A percentile compares a stretch with the other conserved stretches of the same genome.
These are phyloP conservation scores for Pseudochromis fuscus DNA, from an alignment of 2,797 vertebrate species.

Conservation along the genomic window DNA sequence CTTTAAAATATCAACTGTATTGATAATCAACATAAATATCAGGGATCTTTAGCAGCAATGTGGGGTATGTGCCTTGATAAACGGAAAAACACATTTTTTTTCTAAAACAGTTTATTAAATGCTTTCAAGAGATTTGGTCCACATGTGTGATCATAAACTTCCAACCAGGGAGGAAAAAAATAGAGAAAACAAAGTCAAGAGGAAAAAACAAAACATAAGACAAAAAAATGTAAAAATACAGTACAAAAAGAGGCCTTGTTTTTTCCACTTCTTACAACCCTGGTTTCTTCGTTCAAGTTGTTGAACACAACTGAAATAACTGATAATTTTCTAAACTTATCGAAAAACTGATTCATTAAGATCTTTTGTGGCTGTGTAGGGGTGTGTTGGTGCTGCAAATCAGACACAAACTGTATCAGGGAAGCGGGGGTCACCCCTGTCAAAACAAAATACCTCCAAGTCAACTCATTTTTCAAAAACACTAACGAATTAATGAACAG, in stretches of 20 bases:
- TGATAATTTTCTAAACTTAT: conserved; percentile 41
- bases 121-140: conserved; percentile 89
- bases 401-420: conserved; percentile 29
- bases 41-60: background rate
- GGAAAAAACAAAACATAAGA: conserved; percentile 61
- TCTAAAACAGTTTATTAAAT: conserved; percentile 89
- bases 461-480: background rate
- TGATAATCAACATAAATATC: background rate
- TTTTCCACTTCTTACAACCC: conserved; percentile 74
- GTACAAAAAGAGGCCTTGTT: conserved; percentile 83
- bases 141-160: conserved; percentile 83
- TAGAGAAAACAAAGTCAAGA: conserved; percentile 73
- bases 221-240: conserved; percentile 82
- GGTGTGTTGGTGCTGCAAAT: conserved; percentile 34
- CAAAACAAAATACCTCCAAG: background rate
- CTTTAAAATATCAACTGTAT: background rate
- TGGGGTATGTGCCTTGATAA: background rate
- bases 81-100: conserved; percentile 34
- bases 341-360: conserved; percentile 47
- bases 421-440: background rate
- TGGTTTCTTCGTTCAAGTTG: conserved; percentile 72
- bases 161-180: conserved; percentile 83
- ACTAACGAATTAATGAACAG: background rate
- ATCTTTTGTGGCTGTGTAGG: conserved; percentile 48
- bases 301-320: conserved; percentile 56